Conservation (phyloP, 2,113 vertebrate genomes). For the Mola mola region DNA sequence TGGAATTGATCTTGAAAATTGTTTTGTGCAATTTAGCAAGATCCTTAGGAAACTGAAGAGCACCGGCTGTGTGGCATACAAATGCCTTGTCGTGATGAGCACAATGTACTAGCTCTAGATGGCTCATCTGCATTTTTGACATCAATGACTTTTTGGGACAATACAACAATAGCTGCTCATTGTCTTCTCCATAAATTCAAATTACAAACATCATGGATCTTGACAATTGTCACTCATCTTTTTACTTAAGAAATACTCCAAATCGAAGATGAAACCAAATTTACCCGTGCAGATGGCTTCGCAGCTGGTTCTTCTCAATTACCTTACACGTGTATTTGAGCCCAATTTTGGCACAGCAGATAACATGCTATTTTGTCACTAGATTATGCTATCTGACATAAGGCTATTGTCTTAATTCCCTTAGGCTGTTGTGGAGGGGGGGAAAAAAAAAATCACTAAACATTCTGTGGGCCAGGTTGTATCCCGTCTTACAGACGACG, state of each 20-base stretch:
- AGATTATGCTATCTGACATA: conserved; percentile 73
- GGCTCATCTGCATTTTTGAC: conserved; percentile 62
- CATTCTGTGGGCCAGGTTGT: conserved; percentile 67
- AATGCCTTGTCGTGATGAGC: conserved; percentile 54
- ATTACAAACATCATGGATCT: conserved; percentile 52
- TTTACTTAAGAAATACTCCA: conserved; percentile 51
- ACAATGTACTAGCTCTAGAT: conserved; percentile 43
- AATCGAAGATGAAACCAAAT: conserved; percentile 67
- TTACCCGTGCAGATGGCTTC: conserved; percentile 58
- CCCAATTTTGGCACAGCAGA: conserved; percentile 61
- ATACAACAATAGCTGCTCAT: conserved; percentile 42
- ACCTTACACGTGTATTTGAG: conserved; percentile 68
- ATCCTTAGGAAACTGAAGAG: conserved; percentile 71
- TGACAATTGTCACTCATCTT: conserved; percentile 64
- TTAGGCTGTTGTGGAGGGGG: conserved; percentile 56
- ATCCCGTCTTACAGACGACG: conserved; percentile 71
- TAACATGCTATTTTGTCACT: conserved; percentile 69
- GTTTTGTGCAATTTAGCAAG: conserved; percentile 77
- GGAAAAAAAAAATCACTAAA: conserved; percentile 55
- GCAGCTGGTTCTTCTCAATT: conserved; percentile 69
- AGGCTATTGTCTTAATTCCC: conserved; percentile 75
- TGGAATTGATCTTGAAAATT: conserved; percentile 79
- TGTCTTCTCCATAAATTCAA: conserved; percentile 42
- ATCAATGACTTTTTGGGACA: conserved; percentile 42
- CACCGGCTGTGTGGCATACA: conserved; percentile 59